Evolutionary conservation across 2,888 invertebrate genomes (phyloP), one percentile per base, ranked within the genome.

Genomic region (Drosophila koepferae): DNA sequence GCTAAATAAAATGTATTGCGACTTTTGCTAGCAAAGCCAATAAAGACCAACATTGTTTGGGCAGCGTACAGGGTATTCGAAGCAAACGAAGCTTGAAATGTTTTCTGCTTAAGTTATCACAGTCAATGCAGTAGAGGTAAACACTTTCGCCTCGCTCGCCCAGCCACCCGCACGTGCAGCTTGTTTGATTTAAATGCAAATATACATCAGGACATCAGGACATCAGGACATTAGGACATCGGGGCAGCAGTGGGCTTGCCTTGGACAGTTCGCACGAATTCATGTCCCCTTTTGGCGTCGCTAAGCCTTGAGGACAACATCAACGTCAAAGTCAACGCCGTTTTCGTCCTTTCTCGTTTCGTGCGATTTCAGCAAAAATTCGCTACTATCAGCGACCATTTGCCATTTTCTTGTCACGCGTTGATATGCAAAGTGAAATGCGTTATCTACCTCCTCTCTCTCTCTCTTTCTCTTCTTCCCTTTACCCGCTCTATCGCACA

Each of bases 381-480:
- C 59, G 54, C 41, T 63, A 49, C 46, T 70, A 63, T 66, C 63
- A 63, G 51, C 66, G 63, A 51, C 55, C 40, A 65, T 75, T 77
- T 71, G 48, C 60, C 66, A 51, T 63, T 79, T 72, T 63, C 61
- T 31, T 43, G 46, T 46, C 60, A 34, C 58, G 60, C 53, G 41
- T 49, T 64, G 65, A 73, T 84, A 89, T 84, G 84, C 89, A 84
- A 87, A 84, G 87, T 87, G 82, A 73, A 89, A 82, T 89, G 76
- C 82, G 72, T 79, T 89, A 72, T 63, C 43, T 41, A 34, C 38
- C 41, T 2, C 3, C 3, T 23, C 16, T 18, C n/a, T 8, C 31
- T 20, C 49, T 5, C 12, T 5, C 20, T 18, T 7, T 12, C 41
- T 43, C 38, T n/a, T 16, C 10, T 31, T 23, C n/a, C 10, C 20